Evolutionary conservation across 2,797 vertebrate species (phyloP).

Genomic region (Peromyscus eremicus): DNA sequence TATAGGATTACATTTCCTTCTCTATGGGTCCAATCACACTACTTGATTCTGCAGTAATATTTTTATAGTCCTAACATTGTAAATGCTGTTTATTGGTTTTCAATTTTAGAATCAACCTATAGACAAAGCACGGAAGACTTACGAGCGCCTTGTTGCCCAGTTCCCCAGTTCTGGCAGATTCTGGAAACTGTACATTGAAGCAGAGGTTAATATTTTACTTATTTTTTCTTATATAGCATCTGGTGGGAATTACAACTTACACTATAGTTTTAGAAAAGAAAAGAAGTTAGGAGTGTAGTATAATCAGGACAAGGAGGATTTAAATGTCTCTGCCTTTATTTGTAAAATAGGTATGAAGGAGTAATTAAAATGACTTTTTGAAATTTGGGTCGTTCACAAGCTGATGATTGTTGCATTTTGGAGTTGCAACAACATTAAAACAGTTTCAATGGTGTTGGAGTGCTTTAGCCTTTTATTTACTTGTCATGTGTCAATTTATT

Average conservation of each 20-base stretch:
- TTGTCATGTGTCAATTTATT: conserved; percentile 99
- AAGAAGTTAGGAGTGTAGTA: conserved; percentile 84
- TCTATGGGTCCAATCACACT: conserved; percentile 93
- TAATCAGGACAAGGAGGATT: conserved; percentile 84
- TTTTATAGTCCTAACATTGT: conserved; percentile 89
- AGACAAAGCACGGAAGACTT: conserved; percentile 99
- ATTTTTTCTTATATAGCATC: conserved; percentile 89
- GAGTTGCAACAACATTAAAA: conserved; percentile 99
- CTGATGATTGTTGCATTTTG: conserved; percentile 99
- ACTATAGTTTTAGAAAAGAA: conserved; percentile 83
- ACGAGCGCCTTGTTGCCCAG: conserved; percentile 99
- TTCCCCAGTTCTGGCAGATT: conserved; percentile 99
- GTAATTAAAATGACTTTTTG: conserved; percentile 90
- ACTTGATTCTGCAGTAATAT: conserved; percentile 89
- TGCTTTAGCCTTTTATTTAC: conserved; percentile 99
- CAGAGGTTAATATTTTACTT: conserved; percentile 97
- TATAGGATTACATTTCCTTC: conserved; percentile 99
- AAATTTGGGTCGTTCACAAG: conserved; percentile 95
- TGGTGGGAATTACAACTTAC: conserved; percentile 86
- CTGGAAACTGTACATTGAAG: conserved; percentile 99
- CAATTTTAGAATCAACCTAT: conserved; percentile 99
- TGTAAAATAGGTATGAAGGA: conserved; percentile 90
- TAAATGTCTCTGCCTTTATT: conserved; percentile 89
- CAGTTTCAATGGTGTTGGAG: conserved; percentile 99
- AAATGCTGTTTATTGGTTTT: conserved; percentile 95